Conservation (phyloP, 2,888 invertebrate species). For the Hylaea fasciaria region DNA sequence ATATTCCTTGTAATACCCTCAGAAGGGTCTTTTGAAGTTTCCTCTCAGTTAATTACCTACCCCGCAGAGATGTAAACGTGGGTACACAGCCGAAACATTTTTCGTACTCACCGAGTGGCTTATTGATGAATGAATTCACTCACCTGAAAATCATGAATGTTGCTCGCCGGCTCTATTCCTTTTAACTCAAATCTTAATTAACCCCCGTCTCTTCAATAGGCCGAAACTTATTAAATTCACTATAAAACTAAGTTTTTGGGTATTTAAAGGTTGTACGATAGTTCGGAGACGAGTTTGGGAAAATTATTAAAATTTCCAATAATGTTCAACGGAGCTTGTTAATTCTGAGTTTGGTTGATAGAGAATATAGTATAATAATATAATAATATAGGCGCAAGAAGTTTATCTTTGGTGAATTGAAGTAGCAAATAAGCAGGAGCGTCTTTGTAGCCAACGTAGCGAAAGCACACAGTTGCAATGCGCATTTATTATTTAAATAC, state of each 20-base stretch:
- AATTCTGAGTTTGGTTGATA: neutral
- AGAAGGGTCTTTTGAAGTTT: slow-evolving; percentile 62
- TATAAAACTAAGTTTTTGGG: slow-evolving; percentile 16
- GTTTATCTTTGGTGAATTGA: slow-evolving; percentile 1
- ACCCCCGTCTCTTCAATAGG: slow-evolving; percentile 13
- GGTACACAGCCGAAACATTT: slow-evolving; percentile 56
- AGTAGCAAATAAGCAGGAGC: slow-evolving; percentile 9
- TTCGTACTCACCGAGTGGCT: slow-evolving; percentile 55
- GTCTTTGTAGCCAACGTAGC: slow-evolving; percentile 29
- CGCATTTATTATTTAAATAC: slow-evolving; percentile 48
- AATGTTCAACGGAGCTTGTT: neutral
- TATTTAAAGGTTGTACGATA: slow-evolving; percentile 6
- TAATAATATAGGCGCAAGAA: neutral
- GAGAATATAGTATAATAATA: no score
- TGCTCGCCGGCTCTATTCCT: slow-evolving; percentile 34
- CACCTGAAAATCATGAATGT: slow-evolving; percentile 51
- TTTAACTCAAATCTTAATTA: slow-evolving; percentile 32
- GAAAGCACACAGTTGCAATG: slow-evolving; percentile 41
- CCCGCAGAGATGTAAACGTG: slow-evolving; percentile 55
- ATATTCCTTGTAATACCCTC: slow-evolving; percentile 53
- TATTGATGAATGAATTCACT: slow-evolving; percentile 59
- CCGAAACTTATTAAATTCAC: slow-evolving; percentile 14
- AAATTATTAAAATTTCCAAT: slow-evolving; percentile 5
- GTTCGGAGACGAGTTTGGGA: slow-evolving; percentile 7
- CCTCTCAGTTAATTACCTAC: slow-evolving; percentile 66